A percentile compares a stretch with the other conserved stretches of the same genome.
These are phyloP conservation scores for Cochlearius cochlearius DNA, from an alignment of 2,113 vertebrate genomes.

Conservation along the genomic window DNA sequence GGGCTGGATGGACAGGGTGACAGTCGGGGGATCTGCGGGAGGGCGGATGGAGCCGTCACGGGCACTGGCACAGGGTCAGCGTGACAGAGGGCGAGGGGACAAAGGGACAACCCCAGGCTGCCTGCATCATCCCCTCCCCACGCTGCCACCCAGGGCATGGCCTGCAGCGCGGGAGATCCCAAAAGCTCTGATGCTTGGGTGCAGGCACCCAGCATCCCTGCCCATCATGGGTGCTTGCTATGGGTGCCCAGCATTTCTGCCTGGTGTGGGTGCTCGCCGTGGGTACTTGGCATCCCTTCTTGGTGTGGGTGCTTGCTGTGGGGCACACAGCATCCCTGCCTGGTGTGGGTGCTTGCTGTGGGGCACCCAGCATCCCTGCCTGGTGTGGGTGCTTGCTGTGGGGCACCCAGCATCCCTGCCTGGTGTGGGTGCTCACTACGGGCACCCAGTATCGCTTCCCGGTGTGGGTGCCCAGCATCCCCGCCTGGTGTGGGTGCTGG, in stretches of 20 bases:
- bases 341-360: rapidly evolving
- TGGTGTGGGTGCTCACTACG: rapidly evolving
- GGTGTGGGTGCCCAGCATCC: background rate
- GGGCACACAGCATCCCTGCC: no score
- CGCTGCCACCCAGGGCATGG: background rate
- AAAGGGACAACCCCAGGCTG: background rate
- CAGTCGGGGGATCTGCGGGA: conserved; percentile 84
- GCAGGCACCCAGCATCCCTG: background rate
- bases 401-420: background rate
- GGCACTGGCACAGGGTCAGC: rapidly evolving
- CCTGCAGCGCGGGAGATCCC: rapidly evolving
- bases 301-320: rapidly evolving
- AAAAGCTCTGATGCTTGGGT: rapidly evolving
- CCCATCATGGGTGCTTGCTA: no score
- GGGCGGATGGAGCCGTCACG: rapidly evolving
- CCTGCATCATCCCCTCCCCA: background rate
- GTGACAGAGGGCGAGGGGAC: background rate
- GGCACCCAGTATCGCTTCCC: rapidly evolving
- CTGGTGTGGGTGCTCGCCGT: rapidly evolving
- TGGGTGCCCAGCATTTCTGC: background rate
- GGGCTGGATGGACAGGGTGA: conserved; percentile 91
- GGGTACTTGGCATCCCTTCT: background rate
- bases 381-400: rapidly evolving
- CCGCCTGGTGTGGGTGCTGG: background rate
- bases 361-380: background rate